These are phyloP conservation scores for Crax fasciolata DNA, from an alignment of 2,797 vertebrate genomes.

Conservation along the genomic window DNA sequence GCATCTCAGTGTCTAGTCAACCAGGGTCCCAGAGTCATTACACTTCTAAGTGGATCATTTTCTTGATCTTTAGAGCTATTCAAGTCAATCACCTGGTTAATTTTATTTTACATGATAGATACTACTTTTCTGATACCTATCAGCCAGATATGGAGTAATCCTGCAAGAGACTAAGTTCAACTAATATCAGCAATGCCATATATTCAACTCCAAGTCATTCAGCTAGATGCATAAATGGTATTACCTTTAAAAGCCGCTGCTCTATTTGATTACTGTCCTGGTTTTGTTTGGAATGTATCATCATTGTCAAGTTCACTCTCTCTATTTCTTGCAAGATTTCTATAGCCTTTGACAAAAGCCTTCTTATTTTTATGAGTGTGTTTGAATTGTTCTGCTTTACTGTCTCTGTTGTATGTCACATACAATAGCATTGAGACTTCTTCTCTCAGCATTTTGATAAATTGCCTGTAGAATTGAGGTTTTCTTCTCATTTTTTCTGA, in stretches of 20 bases:
- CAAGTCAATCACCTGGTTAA: neutral
- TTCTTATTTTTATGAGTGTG: neutral
- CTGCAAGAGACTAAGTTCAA: slow-evolving; percentile 18
- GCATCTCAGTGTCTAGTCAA: neutral
- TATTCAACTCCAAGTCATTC: slow-evolving; percentile 15
- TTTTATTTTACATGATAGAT: slow-evolving; percentile 22
- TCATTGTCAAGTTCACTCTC: neutral
- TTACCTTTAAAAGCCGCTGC: slow-evolving; percentile 32
- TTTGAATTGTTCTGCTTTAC: slow-evolving; percentile 33
- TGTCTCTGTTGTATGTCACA: neutral
- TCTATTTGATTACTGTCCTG: neutral
- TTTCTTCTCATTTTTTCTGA: neutral
- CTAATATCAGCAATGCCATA: neutral
- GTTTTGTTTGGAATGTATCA: neutral
- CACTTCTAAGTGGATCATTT: neutral
- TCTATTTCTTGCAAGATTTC: neutral
- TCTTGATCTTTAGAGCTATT: neutral
- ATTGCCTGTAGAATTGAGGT: neutral
- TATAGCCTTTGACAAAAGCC: slow-evolving; percentile 10
- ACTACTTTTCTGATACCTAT: neutral
- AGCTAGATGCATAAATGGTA: neutral
- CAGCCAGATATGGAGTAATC: neutral
- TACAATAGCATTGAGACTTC: neutral
- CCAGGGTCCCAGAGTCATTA: neutral
- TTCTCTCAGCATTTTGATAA: slow-evolving; percentile 47